A percentile compares a stretch with the other conserved stretches of the same genome.
phyloP scores from a whole-genome alignment of 2,113 vertebrate genomes.

The Lamprotornis superbus region DNA sequence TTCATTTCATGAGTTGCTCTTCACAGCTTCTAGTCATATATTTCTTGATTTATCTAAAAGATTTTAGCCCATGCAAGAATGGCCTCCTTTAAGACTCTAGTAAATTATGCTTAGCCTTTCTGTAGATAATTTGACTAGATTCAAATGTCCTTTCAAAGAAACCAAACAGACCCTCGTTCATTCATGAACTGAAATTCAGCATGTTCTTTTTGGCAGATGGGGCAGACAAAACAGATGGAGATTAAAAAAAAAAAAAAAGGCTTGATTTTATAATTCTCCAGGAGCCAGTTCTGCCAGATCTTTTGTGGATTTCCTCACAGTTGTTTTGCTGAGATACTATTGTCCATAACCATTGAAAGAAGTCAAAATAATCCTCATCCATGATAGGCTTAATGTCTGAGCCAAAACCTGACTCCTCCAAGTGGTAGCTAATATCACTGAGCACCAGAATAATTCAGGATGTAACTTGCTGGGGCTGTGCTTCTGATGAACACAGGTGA shows the following conservation, averaged over 20 bases:
- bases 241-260: background rate
- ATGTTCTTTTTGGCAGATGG: background rate
- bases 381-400: background rate
- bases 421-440: background rate
- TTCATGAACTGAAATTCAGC: background rate
- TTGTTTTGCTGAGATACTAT: constrained; percentile 49
- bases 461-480: background rate
- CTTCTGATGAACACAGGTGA: background rate
- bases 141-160: background rate
- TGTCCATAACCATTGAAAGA: background rate
- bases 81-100: background rate
- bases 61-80: background rate
- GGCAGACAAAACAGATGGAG: background rate
- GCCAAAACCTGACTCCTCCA: background rate
- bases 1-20: background rate
- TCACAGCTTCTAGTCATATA: background rate
- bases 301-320: constrained; percentile 36
- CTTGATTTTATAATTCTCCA: background rate
- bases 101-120: background rate
- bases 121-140: background rate
- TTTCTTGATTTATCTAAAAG: background rate
- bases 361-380: constrained; percentile 9
- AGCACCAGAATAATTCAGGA: background rate
- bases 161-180: background rate
- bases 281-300: background rate